A percentile compares a stretch with the other conserved stretches of the same genome.
Conservation (phyloP, 2,888 invertebrate genomes). For the Sesia apiformis region DNA sequence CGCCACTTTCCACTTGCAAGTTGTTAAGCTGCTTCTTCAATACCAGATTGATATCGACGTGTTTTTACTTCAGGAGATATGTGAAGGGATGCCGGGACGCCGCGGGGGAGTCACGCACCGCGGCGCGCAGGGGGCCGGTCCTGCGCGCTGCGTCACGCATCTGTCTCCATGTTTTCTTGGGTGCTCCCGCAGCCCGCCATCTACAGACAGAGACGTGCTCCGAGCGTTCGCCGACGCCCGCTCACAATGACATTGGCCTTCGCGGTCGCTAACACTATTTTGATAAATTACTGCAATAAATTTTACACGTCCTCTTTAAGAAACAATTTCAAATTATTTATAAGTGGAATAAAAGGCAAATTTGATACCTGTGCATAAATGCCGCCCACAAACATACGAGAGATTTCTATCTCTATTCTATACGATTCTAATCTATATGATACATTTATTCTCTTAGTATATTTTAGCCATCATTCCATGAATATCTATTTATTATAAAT, state of each 20-base stretch:
- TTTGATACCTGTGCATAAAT: no score
- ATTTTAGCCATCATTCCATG: no score
- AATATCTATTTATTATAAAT: no score
- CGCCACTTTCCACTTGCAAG: neutral
- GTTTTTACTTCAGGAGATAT: conserved; percentile 45
- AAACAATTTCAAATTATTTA: no score
- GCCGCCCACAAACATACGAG: no score
- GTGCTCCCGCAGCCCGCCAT: conserved; percentile 58
- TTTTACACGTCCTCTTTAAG: no score
- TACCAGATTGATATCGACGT: conserved; percentile 54
- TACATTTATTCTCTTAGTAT: no score
- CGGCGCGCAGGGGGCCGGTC: conserved; percentile 36
- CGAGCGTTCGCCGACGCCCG: neutral
- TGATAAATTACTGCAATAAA: no score
- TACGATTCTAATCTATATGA: no score
- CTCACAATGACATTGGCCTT: neutral
- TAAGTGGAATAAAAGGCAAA: no score
- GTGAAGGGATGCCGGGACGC: conserved; percentile 20
- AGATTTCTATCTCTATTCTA: no score
- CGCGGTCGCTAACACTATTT: no score
- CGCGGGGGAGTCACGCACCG: conserved; percentile 32
- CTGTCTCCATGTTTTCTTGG: conserved; percentile 60
- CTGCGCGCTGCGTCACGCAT: conserved; percentile 74
- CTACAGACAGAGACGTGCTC: conserved; percentile 40
- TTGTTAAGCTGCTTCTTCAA: neutral